Evolutionary conservation across 2,113 vertebrate species (phyloP), one percentile per base, ranked within the genome.

Genomic region (Apus apus): DNA sequence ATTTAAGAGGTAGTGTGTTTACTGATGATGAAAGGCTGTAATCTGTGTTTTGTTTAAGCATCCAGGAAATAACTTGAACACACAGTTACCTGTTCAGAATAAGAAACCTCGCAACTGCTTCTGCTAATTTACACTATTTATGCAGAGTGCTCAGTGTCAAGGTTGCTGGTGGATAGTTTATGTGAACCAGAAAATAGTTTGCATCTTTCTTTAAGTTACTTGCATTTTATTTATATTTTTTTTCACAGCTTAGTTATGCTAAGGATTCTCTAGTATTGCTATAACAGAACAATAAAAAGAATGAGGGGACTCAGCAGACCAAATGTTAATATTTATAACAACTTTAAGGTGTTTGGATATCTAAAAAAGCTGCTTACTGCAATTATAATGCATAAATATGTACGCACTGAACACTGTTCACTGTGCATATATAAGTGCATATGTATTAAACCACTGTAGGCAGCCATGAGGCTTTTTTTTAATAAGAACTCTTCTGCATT

Each of bases 61-160:
- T 36, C 48, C 68, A 86, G 87, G 77, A 56, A 9, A 3, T 48
- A 87, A 85, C 26, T 2, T 2, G 48, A 60, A 53, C 60, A 67
- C 43, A 38, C 38, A 38, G 38, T 38, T 38, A 38, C 10, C 76
- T 81, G n/a, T 77, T 88, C 51, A 90, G 85, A 93, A 72, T 57
- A 77, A 83, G 88, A 89, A 96, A 81, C 68, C 54, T 80, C 86
- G 78, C 60, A 79, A 72, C 65, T 85, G 85, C 72, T 90, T 91
- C 80, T 95, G 48, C 78, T 85, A 21, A 74, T 80, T 48, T 89
- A 38, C 70, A n/a, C 32, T 95, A 15, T 76, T 76, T 62, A 67
- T 80, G 61, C 56, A 74, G 68, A 66, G 45, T 1, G 5, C 32
- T 83, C 25, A n/a, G 43, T 64, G 73, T 48, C 73, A 84, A 77